Percentiles rank a stretch among this genome's conserved stretches.
Evolutionary conservation across 2,113 vertebrate genomes (phyloP).

Genomic region (Xiphophorus hellerii): DNA sequence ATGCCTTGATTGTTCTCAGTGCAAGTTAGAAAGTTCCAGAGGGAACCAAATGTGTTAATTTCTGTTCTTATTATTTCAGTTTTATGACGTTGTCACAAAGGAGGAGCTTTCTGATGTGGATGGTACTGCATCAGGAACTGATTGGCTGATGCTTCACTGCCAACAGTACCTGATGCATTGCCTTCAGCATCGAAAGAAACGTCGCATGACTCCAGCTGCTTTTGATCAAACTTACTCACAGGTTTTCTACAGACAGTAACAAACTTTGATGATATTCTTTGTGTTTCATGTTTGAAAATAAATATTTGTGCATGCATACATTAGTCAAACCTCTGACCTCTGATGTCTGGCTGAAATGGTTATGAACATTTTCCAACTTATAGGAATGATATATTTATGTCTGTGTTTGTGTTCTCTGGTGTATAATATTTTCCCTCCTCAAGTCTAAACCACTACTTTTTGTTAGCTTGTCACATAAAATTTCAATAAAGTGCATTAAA

Average conservation of each 20-base stretch:
- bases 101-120: slow-evolving; percentile 90
- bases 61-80: background rate
- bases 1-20: slow-evolving; percentile 41
- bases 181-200: slow-evolving; percentile 97
- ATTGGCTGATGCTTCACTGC: slow-evolving; percentile 88
- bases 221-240: background rate
- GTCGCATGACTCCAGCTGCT: slow-evolving; percentile 40
- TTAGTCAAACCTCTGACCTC: background rate
- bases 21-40: slow-evolving; percentile 11
- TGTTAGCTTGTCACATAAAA: background rate
- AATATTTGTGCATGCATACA: background rate
- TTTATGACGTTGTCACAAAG: slow-evolving; percentile 35
- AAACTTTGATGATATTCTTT: background rate
- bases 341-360: background rate
- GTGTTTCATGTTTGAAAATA: background rate
- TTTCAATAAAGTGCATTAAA: background rate
- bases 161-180: slow-evolving; percentile 98
- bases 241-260: no score
- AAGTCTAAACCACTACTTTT: slow-evolving; percentile 8
- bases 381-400: background rate
- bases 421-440: slow-evolving; percentile 13
- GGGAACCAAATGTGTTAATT: background rate
- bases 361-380: background rate
- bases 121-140: slow-evolving; percentile 99
- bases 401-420: slow-evolving; percentile 9